A percentile compares a stretch with the other conserved stretches of the same genome.
These are phyloP conservation scores for Halichoerus grypus DNA, from an alignment of 2,113 vertebrate genomes.

Conservation along the genomic window DNA sequence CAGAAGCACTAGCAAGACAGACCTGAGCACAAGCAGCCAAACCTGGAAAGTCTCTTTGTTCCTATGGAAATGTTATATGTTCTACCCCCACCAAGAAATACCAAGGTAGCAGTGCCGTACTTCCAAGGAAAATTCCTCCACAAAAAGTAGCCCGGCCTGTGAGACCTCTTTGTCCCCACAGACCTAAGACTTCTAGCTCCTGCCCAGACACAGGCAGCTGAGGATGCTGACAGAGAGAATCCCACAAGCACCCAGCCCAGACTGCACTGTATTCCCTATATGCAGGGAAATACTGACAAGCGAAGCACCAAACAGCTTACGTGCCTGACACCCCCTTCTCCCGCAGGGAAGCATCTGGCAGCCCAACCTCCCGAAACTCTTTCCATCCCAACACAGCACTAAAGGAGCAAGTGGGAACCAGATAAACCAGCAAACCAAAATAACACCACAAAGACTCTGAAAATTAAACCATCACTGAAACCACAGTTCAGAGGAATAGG, in stretches of 20 bases:
- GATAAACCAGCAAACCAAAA: neutral
- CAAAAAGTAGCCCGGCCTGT: neutral
- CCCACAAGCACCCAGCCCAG: neutral
- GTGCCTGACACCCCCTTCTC: neutral
- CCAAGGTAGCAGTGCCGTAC: accelerated
- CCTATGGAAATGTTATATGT: neutral
- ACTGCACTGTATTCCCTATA: neutral
- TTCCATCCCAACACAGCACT: neutral
- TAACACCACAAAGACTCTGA: neutral
- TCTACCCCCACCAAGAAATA: neutral
- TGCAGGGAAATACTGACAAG: neutral
- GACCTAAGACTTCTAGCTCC: neutral
- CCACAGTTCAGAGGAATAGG: neutral
- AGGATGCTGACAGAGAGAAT: neutral
- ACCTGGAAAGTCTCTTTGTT: neutral
- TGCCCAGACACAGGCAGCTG: neutral
- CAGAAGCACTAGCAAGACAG: neutral
- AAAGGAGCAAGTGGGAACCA: neutral
- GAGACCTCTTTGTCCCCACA: neutral
- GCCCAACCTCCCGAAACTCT: neutral
- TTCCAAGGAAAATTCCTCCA: neutral
- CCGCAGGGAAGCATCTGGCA: neutral
- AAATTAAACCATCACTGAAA: neutral
- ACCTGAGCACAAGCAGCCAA: neutral
- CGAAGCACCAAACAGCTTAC: neutral